Base-by-base conservation (phyloP, 2,113 vertebrate genomes). In the Microtus richardsoni region DNA sequence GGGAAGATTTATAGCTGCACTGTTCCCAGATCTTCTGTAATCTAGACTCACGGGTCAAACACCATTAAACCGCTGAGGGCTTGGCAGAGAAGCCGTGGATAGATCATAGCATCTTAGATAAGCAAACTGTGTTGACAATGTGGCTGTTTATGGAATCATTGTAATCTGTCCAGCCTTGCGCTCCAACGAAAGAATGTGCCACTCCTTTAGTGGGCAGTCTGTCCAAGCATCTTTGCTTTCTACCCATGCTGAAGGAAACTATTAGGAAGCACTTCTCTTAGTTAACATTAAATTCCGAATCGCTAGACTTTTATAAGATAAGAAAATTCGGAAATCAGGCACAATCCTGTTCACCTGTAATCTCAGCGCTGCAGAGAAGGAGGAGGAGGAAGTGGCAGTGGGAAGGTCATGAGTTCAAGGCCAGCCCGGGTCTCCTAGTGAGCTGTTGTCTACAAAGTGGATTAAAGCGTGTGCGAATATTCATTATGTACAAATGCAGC, bases 211-310 rank as follows among this genome's bases (percentile, higher is more conserved):
- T 75, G 30, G 49, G 12, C 21, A 90, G 58, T 54, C 77, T 41
- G 21, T 52, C 66, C 90, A 47, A 8, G 66, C 2, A 10, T 68
- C 66, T 88, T 47, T 75, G 60, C 16, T 30, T 6, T 13, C 16
- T 44, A 30, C 24, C 10, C 7, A n/a, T 21, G 68, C 52, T 36
- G 85, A 94, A 73, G 87, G 60, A 93, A 87, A 82, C 52, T 88
- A 93, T 44, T 30, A 41, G 11, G 41, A 91, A 89, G 91, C 3
- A 5, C 44, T 88, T 75, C 70, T 79, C 52, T 88, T 86, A 77
- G 26, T 91, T 95, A 80, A 17, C 28, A 54, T 80, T 94, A 64
- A 77, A 82, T 92, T 87, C 58, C 64, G 64, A 75, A 90, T 94
- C 54, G 52, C 62, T 86, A 91, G 36, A 78, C 91, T 73, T 91